Percentiles rank a stretch among this genome's conserved stretches.
These are phyloP conservation scores for Cepphus grylle DNA, from an alignment of 2,113 vertebrate species.

Conservation along the genomic window DNA sequence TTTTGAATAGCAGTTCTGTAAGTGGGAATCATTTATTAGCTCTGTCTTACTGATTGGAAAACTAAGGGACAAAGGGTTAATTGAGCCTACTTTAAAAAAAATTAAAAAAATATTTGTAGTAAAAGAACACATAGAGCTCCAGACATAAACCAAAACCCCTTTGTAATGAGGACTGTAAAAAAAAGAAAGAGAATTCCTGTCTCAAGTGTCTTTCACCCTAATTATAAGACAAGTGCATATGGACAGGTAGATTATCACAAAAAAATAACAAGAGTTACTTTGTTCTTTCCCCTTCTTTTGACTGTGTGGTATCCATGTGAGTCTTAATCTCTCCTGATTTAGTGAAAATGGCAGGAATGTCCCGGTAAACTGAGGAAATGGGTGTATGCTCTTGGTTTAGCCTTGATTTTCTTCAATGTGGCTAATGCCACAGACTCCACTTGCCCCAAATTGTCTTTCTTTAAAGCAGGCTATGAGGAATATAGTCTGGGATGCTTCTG, in stretches of 20 bases:
- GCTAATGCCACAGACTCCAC: neutral
- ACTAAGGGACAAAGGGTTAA: neutral
- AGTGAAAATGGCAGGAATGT: neutral
- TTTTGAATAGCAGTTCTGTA: neutral
- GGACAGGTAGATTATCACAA: neutral
- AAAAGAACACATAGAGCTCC: neutral
- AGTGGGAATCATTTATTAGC: neutral
- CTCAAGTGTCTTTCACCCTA: neutral
- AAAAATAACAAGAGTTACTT: neutral
- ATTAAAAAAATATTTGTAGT: neutral
- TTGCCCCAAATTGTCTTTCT: neutral
- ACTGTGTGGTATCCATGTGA: neutral
- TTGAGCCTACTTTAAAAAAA: neutral
- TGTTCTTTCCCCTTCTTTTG: neutral
- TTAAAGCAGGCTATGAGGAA: neutral
- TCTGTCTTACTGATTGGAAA: neutral
- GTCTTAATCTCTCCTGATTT: neutral
- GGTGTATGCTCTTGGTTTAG: rapidly evolving
- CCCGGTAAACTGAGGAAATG: neutral
- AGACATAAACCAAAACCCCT: rapidly evolving
- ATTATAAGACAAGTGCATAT: neutral
- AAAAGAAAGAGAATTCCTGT: neutral
- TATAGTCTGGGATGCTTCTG: neutral
- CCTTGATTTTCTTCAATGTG: neutral
- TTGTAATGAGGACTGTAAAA: neutral